Evolutionary conservation across 1,140 invertebrate genomes (phyloP), one percentile per base, ranked within the genome.

Genomic region (Brachionus rubens): DNA sequence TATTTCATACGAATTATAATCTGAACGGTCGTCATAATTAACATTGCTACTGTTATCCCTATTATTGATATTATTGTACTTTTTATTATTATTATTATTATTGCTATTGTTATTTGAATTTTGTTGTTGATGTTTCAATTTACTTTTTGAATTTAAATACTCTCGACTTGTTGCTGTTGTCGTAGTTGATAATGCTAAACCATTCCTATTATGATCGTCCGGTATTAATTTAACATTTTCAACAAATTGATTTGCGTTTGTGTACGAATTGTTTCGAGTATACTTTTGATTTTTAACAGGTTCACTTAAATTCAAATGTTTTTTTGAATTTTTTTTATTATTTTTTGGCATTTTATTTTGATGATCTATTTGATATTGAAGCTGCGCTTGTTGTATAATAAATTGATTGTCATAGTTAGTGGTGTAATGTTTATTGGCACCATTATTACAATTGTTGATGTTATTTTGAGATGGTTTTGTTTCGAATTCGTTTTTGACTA

Each of bases 1-100:
- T 65, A 65, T 65, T 65, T 65, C 59, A 43, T 65, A 65, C 9
- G 59, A 65, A 12, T 65, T 28, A 10, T 43, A 24, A 46, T 65
- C 41, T 16, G 16, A 24, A 19, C 59, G 59, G 19, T 65, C 40
- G 59, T 65, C 59, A 6, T 21, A 30, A 19, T 43, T 36, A 24
- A 41, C 19, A 46, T 19, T 24, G 43, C 9, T 12, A 3, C 3
- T 7, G 3, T 24, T 43, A 10, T 10, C 19, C 5, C n/a, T 14
- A 14, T 14, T 14, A 46, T 16, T 46, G 5, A 3, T 46, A 5
- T 46, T 14, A 4, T 9, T 36, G 9, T 5, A 36, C 33, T 36
- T 36, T 36, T 36, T 36, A 36, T 36, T 36, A 3, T 36, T 9
- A 36, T 36, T 36, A 9, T n/a, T n/a, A n/a, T n/a, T n/a, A n/a